Percentiles rank a stretch among this genome's conserved stretches.
phyloP scores from a whole-genome alignment of 1,140 invertebrate species.

The Globodera rostochiensis region DNA sequence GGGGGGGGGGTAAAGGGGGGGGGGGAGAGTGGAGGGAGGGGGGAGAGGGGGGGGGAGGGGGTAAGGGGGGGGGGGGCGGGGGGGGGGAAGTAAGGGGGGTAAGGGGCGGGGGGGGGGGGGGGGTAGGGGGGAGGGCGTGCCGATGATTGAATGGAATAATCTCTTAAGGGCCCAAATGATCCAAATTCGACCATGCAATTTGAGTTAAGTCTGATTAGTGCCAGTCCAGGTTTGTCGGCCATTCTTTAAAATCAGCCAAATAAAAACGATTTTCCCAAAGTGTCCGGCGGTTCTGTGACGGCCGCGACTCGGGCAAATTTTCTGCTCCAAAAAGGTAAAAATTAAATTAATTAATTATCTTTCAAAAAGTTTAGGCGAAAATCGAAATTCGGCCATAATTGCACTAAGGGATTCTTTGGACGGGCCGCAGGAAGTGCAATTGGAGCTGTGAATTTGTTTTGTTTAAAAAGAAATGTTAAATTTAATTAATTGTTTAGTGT shows the following conservation, averaged over 20 bases:
- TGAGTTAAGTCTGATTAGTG: constrained; percentile 54
- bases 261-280: background rate
- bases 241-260: background rate
- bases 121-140: background rate
- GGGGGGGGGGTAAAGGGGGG: too few relatives aligned
- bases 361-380: constrained; percentile 35
- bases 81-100: too few relatives aligned
- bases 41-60: too few relatives aligned
- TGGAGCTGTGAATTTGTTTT: constrained; percentile 42
- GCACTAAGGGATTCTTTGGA: constrained; percentile 63
- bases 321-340: constrained; percentile 56
- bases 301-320: constrained; percentile 60
- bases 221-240: constrained; percentile 44
- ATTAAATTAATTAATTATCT: too few relatives aligned
- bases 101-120: too few relatives aligned
- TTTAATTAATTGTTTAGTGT: background rate
- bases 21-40: too few relatives aligned
- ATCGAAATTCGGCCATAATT: constrained; percentile 63
- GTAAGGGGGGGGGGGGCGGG: too few relatives aligned
- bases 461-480: constrained; percentile 34
- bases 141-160: background rate
- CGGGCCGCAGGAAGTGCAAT: constrained; percentile 60
- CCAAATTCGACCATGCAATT: constrained; percentile 60
- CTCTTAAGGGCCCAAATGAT: constrained; percentile 46
- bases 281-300: constrained; percentile 35